A percentile compares a stretch with the other conserved stretches of the same genome.
phyloP scores from a whole-genome alignment of 2,797 vertebrate species.

The Ateles fusciceps region DNA sequence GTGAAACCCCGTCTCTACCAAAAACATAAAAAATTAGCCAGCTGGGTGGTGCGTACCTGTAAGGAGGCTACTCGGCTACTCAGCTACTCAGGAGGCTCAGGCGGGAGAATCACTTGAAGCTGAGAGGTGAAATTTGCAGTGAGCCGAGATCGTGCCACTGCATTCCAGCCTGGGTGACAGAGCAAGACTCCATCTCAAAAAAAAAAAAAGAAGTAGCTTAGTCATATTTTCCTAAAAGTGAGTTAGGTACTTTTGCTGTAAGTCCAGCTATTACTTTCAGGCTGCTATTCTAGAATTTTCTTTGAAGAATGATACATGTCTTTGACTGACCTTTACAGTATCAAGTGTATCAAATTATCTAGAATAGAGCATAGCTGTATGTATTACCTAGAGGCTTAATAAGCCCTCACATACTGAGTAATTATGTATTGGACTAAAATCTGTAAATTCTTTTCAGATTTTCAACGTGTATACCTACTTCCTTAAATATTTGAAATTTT shows the following conservation, averaged over 20 bases:
- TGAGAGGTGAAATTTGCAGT: no score
- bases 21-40: no score
- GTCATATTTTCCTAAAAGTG: neutral
- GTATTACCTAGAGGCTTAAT: neutral
- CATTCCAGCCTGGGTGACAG: no score
- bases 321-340: conserved; percentile 12
- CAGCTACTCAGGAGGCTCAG: no score
- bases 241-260: neutral
- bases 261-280: neutral
- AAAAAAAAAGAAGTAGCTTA: neutral
- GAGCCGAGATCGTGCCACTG: no score
- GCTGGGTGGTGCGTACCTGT: no score
- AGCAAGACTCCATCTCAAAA: no score
- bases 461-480: neutral
- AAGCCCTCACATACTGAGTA: neutral
- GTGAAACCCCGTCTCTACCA: no score
- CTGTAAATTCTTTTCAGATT: neutral
- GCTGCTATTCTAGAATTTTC: neutral
- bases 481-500: neutral
- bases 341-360: neutral
- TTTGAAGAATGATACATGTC: neutral
- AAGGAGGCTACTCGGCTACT: no score
- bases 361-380: neutral
- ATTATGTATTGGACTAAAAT: neutral
- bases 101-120: no score